Conservation (phyloP, 2,797 vertebrate species). For the Allobates femoralis region DNA sequence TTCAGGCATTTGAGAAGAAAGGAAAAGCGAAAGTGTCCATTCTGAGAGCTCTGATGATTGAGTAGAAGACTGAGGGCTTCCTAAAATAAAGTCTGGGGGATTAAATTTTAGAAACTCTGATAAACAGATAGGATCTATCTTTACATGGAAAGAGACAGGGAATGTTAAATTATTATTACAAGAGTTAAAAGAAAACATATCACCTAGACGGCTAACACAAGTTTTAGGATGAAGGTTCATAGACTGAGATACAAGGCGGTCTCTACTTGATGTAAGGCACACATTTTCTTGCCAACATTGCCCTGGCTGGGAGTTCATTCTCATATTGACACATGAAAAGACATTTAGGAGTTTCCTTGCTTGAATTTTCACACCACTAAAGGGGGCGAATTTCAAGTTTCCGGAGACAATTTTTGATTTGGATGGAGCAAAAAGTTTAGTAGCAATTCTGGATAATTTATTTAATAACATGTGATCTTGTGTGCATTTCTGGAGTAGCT, state of each 20-base stretch:
- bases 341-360: constrained; percentile 71
- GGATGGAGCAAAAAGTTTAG: constrained; percentile 67
- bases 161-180: constrained; percentile 64
- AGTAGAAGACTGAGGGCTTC: constrained; percentile 45
- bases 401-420: constrained; percentile 46
- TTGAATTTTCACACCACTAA: constrained; percentile 48
- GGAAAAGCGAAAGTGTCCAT: constrained; percentile 75
- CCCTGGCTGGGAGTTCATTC: constrained; percentile 68
- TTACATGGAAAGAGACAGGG: constrained; percentile 71
- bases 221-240: constrained; percentile 72
- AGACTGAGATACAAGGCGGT: constrained; percentile 67
- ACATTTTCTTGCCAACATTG: constrained; percentile 58
- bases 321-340: constrained; percentile 71
- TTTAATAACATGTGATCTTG: constrained; percentile 74
- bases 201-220: constrained; percentile 65
- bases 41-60: constrained; percentile 63
- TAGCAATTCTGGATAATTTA: constrained; percentile 74
- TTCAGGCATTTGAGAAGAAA: constrained; percentile 67
- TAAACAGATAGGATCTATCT: constrained; percentile 63
- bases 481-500: constrained; percentile 69
- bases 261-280: constrained; percentile 9
- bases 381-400: neutral
- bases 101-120: constrained; percentile 64
- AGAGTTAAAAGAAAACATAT: constrained; percentile 63
- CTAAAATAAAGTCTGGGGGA: constrained; percentile 66